These are phyloP conservation scores for Todiramphus saurophagus DNA, from an alignment of 2,113 vertebrate species.

Conservation along the genomic window DNA sequence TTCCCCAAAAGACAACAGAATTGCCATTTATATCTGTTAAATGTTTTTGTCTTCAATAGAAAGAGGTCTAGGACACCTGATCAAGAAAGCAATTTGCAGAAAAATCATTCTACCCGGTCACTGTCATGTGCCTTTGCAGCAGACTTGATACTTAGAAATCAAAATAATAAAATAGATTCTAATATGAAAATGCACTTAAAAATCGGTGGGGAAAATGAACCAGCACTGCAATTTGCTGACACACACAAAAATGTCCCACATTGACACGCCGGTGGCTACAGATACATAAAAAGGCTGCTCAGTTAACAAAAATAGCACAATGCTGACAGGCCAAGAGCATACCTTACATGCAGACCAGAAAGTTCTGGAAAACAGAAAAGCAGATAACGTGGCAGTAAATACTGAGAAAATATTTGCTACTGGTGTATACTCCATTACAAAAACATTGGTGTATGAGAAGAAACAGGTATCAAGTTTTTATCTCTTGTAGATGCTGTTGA, in stretches of 20 bases:
- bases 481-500: constrained; percentile 71
- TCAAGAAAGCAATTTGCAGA: background rate
- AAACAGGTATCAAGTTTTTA: background rate
- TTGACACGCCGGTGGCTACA: background rate
- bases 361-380: background rate
- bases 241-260: background rate
- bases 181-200: background rate
- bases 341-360: background rate
- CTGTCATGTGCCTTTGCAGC: background rate
- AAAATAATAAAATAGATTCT: background rate
- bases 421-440: background rate
- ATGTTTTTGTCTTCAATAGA: background rate
- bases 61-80: background rate
- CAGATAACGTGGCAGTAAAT: background rate
- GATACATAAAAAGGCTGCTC: background rate
- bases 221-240: background rate
- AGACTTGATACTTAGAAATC: background rate
- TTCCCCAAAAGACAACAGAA: background rate
- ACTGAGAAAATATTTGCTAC: background rate
- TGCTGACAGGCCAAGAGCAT: background rate
- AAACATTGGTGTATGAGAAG: background rate
- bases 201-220: background rate
- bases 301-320: background rate
- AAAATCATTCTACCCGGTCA: background rate
- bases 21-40: background rate